Percentiles rank a stretch among this genome's conserved stretches.
Evolutionary conservation across 2,797 vertebrate genomes (phyloP).

Genomic region (Poeciliopsis paucimaculata): DNA sequence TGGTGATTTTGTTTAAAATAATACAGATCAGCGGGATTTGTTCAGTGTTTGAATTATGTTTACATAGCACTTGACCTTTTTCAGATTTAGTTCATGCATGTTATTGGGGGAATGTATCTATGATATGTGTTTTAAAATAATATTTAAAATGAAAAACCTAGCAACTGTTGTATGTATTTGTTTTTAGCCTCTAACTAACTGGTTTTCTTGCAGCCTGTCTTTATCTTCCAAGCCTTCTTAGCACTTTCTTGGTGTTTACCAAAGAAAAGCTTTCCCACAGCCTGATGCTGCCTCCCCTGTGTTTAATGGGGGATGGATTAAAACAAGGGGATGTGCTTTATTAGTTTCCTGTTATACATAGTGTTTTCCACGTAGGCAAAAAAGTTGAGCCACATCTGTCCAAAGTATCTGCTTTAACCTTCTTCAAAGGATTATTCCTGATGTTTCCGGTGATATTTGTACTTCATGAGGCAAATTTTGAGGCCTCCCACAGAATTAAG

Average conservation of each 20-base stretch:
- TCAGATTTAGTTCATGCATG: not conserved
- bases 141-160: not conserved
- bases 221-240: not conserved
- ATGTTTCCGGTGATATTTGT: not conserved
- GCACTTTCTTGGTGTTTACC: not conserved
- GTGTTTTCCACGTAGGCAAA: too few relatives aligned
- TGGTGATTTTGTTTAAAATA: slow-evolving; percentile 6
- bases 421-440: not conserved
- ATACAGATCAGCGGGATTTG: slow-evolving; percentile 9
- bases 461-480: not conserved
- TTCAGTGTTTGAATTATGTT: not conserved
- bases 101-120: not conserved
- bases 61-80: not conserved
- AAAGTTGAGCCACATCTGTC: not conserved
- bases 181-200: not conserved
- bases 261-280: not conserved
- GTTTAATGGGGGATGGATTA: not conserved
- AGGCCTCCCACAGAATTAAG: not conserved
- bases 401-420: not conserved
- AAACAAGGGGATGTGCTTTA: not conserved
- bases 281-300: not conserved
- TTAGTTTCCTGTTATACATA: not conserved
- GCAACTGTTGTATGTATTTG: not conserved
- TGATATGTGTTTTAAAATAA: not conserved
- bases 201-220: not conserved